Evolutionary conservation across 2,888 invertebrate genomes (phyloP), one percentile per base, ranked within the genome.

Genomic region (Ormyrus labotus): DNA sequence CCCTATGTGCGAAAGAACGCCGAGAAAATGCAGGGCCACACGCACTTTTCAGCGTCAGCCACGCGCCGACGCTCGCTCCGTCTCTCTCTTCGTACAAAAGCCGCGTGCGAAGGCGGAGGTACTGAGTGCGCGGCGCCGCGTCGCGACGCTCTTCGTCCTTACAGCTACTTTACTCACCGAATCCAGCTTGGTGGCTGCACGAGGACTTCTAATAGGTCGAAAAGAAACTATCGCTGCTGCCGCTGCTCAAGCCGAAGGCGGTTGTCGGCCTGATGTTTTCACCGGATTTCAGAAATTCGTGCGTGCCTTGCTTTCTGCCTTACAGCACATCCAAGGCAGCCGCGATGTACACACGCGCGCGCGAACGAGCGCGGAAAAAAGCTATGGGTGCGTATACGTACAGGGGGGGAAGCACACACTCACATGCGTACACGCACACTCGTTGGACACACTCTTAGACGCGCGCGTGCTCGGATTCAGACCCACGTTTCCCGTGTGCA

Each of bases 151-250:
- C 51, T n/a, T 19, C 10, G 11, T 6, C 10, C 9, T 53, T 10
- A 67, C 1, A 53, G 11, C 48, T 69, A 64, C 10, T 34, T 55
- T 81, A 81, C 81, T 81, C 78, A 81, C 81, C 67, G 81, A 70
- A 78, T 81, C 81, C 81, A 81, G 81, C 51, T 81, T 78, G 77
- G 55, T 77, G 68, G 77, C 63, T 63, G 45, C 63, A 4, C 34
- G 34, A 34, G 34, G 34, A 34, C 34, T 34, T 34, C 34, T 34
- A 34, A 34, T 34, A 34, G 3, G 34, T 34, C 34, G 34, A 34
- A 34, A 34, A 34, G 34, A 34, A 34, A 34, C 34, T 34, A 34
- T 34, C 34, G 2, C 4, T 34, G 34, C 34, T 34, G 34, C 34
- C 34, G 34, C 34, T 34, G n/a, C 45, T 47, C 47, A n/a, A 10